Percentiles rank a stretch among this genome's conserved stretches.
These are phyloP conservation scores for Batillaria attramentaria DNA, from an alignment of 1,140 invertebrate species.

Conservation along the genomic window DNA sequence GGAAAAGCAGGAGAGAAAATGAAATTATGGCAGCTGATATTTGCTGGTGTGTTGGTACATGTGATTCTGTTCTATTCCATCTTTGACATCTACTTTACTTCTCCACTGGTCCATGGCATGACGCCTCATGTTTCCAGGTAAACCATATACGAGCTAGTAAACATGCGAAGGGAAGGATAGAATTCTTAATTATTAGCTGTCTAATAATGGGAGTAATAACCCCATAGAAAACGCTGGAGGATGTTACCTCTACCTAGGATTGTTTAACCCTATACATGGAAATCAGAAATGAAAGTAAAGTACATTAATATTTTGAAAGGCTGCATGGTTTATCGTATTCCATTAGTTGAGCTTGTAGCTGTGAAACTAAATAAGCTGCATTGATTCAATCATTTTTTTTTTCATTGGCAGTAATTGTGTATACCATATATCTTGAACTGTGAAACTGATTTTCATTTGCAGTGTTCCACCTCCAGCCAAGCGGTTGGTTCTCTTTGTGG, in stretches of 20 bases:
- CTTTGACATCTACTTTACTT: slow-evolving; percentile 80
- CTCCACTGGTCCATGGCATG: slow-evolving; percentile 76
- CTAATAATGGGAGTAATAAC: background rate
- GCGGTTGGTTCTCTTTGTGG: slow-evolving; percentile 87
- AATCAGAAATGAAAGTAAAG: background rate
- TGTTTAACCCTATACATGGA: background rate
- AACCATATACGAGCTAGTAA: background rate
- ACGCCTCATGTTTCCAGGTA: slow-evolving; percentile 53
- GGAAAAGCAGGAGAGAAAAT: slow-evolving; percentile 35
- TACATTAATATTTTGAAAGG: background rate
- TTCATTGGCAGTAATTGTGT: background rate
- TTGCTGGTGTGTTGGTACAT: slow-evolving; percentile 73
- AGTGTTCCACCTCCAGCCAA: slow-evolving; percentile 77
- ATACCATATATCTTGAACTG: background rate
- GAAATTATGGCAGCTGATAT: slow-evolving; percentile 60
- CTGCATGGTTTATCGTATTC: background rate
- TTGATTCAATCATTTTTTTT: background rate
- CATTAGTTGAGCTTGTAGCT: background rate
- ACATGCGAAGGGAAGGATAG: background rate
- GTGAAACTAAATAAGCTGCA: background rate
- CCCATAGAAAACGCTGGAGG: background rate
- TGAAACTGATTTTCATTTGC: background rate
- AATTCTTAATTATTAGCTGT: background rate
- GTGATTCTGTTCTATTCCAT: slow-evolving; percentile 76
- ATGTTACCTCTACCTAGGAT: background rate